Conservation (phyloP, 2,113 vertebrate genomes). For the Scytalopus superciliaris region DNA sequence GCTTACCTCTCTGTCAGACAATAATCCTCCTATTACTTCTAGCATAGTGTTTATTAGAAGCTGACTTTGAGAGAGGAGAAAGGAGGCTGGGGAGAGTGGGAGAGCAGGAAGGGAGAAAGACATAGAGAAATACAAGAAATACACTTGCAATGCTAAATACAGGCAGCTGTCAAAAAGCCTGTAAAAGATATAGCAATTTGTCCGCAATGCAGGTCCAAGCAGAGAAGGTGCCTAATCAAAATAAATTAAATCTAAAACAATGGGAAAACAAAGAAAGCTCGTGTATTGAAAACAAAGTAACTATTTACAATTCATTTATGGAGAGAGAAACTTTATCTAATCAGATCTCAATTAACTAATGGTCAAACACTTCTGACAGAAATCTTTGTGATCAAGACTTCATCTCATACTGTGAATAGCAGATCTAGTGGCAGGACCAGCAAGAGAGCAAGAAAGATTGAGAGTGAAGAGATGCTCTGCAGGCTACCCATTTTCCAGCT, state of each 20-base stretch:
- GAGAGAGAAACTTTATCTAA: background rate
- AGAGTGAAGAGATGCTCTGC: constrained; percentile 2
- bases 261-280: background rate
- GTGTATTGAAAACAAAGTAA: background rate
- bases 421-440: background rate
- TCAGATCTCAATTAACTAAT: background rate
- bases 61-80: fast-evolving
- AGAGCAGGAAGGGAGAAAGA: background rate
- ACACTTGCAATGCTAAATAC: background rate
- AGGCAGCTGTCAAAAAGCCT: background rate
- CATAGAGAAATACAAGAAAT: background rate
- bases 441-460: background rate
- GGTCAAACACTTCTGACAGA: background rate
- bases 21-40: background rate
- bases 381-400: background rate
- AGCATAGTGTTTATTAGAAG: background rate
- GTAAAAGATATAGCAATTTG: background rate
- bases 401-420: background rate
- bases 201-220: background rate
- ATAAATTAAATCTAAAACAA: background rate
- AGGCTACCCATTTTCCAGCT: constrained; percentile 12
- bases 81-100: fast-evolving
- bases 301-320: background rate
- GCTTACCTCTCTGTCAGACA: background rate
- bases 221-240: background rate